Percentiles rank a stretch among this genome's conserved stretches.
phyloP scores from a whole-genome alignment of 2,113 vertebrate species.

The Nematolebias whitei region DNA sequence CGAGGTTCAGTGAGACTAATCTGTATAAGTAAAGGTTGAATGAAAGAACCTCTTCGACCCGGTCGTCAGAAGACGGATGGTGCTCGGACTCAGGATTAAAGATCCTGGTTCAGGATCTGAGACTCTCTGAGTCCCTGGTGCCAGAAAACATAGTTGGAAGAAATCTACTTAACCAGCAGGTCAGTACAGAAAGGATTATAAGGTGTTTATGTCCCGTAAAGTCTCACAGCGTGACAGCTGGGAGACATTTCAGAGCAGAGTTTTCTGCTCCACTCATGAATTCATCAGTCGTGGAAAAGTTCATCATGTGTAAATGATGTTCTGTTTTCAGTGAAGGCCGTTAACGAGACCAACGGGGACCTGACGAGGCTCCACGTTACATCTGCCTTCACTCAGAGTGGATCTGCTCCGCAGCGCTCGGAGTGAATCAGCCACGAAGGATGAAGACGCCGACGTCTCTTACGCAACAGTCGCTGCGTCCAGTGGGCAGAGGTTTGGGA shows the following conservation, averaged over 20 bases:
- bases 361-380: constrained; percentile 23
- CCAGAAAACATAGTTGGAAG: no score
- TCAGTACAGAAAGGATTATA: no score
- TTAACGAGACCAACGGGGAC: constrained; percentile 68
- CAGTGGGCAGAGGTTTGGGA: constrained; percentile 42
- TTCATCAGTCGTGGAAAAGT: constrained; percentile 7
- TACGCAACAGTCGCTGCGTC: constrained; percentile 30
- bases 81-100: no score
- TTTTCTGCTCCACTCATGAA: not conserved
- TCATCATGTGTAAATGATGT: constrained; percentile 17
- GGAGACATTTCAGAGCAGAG: not conserved
- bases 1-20: no score
- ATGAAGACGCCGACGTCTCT: constrained; percentile 28
- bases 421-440: constrained; percentile 37
- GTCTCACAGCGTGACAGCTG: no score
- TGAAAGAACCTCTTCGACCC: no score
- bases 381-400: constrained; percentile 50
- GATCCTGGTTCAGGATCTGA: no score
- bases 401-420: constrained; percentile 36
- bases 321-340: not conserved
- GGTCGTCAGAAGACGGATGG: no score
- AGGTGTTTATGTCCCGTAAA: no score
- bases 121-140: no score
- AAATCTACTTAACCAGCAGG: no score
- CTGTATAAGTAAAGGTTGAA: no score